Evolutionary conservation across 1,140 invertebrate genomes (phyloP).

Genomic region (Achroia grisella): DNA sequence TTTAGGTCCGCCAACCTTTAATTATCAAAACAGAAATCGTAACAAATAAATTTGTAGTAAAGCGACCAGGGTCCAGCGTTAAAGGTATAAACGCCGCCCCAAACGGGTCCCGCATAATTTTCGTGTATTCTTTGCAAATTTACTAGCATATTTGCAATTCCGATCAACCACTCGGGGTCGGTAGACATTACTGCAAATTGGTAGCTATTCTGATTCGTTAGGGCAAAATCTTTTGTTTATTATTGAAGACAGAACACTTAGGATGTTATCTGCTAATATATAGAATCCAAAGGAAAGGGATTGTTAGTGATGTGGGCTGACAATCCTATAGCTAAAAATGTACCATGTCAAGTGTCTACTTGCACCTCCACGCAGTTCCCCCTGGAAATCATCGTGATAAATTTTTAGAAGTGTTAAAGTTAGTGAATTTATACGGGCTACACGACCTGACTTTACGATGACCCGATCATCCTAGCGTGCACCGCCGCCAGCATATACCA

Average conservation of each 20-base stretch:
- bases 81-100: constrained; percentile 12
- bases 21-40: background rate
- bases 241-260: background rate
- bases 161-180: constrained; percentile 19
- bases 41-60: background rate
- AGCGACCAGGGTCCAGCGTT: background rate
- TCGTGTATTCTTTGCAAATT: constrained; percentile 47
- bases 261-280: background rate
- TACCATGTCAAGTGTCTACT: no score
- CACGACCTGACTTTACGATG: no score
- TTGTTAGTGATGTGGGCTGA: no score
- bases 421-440: no score
- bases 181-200: constrained; percentile 24
- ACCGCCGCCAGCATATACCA: no score
- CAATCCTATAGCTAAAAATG: no score
- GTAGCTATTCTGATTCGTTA: constrained; percentile 6
- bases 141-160: constrained; percentile 44
- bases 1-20: background rate
- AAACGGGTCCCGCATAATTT: constrained; percentile 36
- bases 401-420: no score
- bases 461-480: no score
- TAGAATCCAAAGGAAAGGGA: background rate
- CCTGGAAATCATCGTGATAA: no score
- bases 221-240: constrained; percentile 8
- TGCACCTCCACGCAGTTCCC: no score